Evolutionary conservation across 2,888 invertebrate species (phyloP).

Genomic region (Trileptium ribeirensis): DNA sequence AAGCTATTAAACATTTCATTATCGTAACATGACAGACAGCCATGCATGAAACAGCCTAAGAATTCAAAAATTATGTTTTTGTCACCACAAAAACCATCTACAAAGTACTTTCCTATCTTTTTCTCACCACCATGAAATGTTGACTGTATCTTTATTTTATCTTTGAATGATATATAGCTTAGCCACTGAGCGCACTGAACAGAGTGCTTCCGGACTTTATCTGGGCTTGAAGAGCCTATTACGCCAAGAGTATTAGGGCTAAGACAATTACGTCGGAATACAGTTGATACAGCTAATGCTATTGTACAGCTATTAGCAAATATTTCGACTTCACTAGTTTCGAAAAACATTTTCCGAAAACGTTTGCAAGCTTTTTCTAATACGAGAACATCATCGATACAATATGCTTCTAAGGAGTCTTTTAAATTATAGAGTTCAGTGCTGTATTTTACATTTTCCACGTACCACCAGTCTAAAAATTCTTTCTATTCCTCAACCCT

Average conservation of each 20-base stretch:
- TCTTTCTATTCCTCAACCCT: neutral
- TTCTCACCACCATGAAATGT: constrained; percentile 26
- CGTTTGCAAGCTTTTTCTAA: neutral
- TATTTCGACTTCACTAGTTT: constrained; percentile 25
- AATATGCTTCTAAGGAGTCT: too few species aligned
- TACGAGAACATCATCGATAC: constrained; percentile 33
- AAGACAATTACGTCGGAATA: constrained; percentile 25
- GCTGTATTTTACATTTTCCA: too few species aligned
- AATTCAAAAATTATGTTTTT: constrained; percentile 30
- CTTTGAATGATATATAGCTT: constrained; percentile 27
- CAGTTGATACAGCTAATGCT: constrained; percentile 28
- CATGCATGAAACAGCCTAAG: constrained; percentile 37
- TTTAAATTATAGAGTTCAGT: too few species aligned
- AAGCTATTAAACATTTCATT: neutral
- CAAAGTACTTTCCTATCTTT: constrained; percentile 25
- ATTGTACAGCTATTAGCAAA: constrained; percentile 30
- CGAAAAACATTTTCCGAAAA: constrained; percentile 2
- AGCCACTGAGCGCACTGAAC: constrained; percentile 29
- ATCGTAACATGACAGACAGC: constrained; percentile 26
- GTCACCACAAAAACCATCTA: constrained; percentile 29
- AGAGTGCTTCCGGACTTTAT: neutral
- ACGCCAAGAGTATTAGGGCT: constrained; percentile 28
- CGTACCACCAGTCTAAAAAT: constrained; percentile 7
- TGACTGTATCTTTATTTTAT: neutral
- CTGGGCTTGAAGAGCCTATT: constrained; percentile 26